Evolutionary conservation across 2,797 vertebrate genomes (phyloP).

Genomic region (Nyctalus aviator): DNA sequence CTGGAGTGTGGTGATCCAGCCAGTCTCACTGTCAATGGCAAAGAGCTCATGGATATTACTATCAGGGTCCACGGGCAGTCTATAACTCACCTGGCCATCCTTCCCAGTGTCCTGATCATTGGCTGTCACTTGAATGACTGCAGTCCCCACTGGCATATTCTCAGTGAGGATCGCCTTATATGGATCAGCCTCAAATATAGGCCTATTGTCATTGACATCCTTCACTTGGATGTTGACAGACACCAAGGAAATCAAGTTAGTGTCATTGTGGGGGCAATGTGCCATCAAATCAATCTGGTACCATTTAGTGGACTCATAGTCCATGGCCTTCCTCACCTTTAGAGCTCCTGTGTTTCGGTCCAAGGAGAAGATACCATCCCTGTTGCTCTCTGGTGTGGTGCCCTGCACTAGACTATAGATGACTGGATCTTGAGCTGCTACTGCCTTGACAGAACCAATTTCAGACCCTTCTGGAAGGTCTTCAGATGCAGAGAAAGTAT

Average conservation of each 20-base stretch:
- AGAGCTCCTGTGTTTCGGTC: conserved; percentile 93
- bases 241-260: conserved; percentile 94
- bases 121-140: conserved; percentile 97
- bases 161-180: conserved; percentile 96
- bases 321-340: conserved; percentile 93
- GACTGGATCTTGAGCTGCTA: conserved; percentile 92
- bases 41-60: conserved; percentile 89
- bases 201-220: conserved; percentile 97
- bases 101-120: conserved; percentile 95
- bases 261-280: conserved; percentile 93
- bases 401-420: conserved; percentile 98
- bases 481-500: conserved; percentile 95
- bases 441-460: conserved; percentile 94
- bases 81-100: conserved; percentile 96
- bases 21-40: conserved; percentile 93
- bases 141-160: conserved; percentile 96
- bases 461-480: conserved; percentile 95
- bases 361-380: conserved; percentile 93
- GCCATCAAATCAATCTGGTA: conserved; percentile 97
- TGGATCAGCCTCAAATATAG: conserved; percentile 95
- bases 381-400: conserved; percentile 96
- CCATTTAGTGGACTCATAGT: conserved; percentile 97
- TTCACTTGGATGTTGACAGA: conserved; percentile 96
- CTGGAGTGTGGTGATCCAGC: conserved; percentile 94
- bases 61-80: conserved; percentile 89